Base-by-base conservation (phyloP, 2,797 vertebrate species). In the Hypotaenidia okinawae region DNA sequence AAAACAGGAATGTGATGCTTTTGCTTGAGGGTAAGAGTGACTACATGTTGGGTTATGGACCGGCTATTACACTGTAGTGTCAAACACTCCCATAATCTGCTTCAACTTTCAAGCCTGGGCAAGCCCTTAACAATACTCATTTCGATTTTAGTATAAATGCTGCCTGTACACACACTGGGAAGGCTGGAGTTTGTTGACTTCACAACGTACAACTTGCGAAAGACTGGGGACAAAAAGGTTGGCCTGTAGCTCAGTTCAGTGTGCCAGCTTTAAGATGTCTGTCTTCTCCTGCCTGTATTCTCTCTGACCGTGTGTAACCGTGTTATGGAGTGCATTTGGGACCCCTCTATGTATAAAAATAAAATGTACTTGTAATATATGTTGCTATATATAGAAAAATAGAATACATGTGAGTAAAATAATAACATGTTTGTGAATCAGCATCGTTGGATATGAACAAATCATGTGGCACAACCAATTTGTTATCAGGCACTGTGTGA, bases 1-100 rank as follows among this genome's bases (percentile, higher is more conserved):
- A 87, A 73, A 90, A 55, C 58, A 93, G 88, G 91, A 96, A 81
- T 68, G 69, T 69, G 85, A 72, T 68, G 64, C 75, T 89, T 93
- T 90, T 59, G 84, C 88, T 86, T 41, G 78, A 57, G 93, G 80
- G 55, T 75, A 28, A 69, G 78, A 84, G 35, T 80, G 90, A 93
- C 86, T 92, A 89, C 61, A 35, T 62, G 30, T 52, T 61, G 77
- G 35, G 15, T 79, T 87, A 57, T 33, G 70, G 37, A 61, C 43
- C 0, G 0, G 74, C 59, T 82, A 11, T 92, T 87, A 51, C 0
- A 4, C 79, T 61, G 66, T 16, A 23, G 19, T 59, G 59, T 76
- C 63, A 82, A 90, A 70, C 90, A 43, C 78, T 93, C 92, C 61
- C 61, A 16, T 80, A 59, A 83, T 57, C 35, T 58, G 55, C 90